Base-by-base conservation (phyloP, 1,140 invertebrate species). In the Chelonus insularis region DNA sequence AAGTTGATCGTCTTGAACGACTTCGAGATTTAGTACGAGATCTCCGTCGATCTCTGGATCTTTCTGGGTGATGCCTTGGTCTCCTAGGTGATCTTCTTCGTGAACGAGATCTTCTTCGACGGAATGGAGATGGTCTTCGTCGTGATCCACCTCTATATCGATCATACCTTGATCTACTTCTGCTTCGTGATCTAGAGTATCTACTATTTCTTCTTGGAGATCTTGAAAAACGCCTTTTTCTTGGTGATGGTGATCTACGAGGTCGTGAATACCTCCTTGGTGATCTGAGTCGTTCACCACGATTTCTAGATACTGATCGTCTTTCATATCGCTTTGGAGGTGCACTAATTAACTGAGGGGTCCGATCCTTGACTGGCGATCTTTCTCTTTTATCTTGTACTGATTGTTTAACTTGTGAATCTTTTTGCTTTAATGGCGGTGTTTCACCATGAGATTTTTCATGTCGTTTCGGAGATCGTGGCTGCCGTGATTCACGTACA, bases 1-100 rank as follows among this genome's bases (percentile, higher is more conserved):
- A 74, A 57, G 82, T 85, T 1, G 85, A 86, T n/a, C 84, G 75
- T 64, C 83, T 80, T 43, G 56, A 80, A 63, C 37, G 80, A 75
- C 69, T 73, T 5, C 70, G 65, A 0, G 73, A 69, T 47, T 48
- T 69, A 9, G 67, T 70, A 23, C 57, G 29, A 11, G 36, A 63
- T 45, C 43, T 65, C 1, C 62, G 62, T 21, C 61, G 65, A 1
- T 73, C 69, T 4, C 74, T 59, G 3, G 74, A 75, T 18, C 67
- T 54, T 0, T 72, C 72, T 3, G 71, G 62, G 1, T 69, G 57
- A 18, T 72, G 7, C 68, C 70, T 1, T 65, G 66, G 11, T 43
- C 63, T 52, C 41, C 63, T 60, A 9, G 58, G 55, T 2, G 63
- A 66, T 2, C 63, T 39, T 7, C 55, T 34, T 37, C 59, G 36